Evolutionary conservation across 2,888 invertebrate species (phyloP), one percentile per base, ranked within the genome.

Genomic region (Cryptocheilus praepositus): DNA sequence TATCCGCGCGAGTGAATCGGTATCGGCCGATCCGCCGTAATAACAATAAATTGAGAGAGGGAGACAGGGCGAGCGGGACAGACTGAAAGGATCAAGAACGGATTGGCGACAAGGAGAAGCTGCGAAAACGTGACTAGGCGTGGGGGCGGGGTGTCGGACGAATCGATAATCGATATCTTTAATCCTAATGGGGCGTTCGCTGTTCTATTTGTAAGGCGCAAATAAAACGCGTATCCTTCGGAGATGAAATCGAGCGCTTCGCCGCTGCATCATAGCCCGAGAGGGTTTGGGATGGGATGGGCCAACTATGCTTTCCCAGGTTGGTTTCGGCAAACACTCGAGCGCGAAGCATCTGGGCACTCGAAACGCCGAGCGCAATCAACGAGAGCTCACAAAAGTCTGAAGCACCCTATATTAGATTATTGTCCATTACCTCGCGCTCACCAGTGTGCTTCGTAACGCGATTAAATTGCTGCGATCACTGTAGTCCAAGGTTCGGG

Each of bases 391-490:
- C 58, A 55, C 45, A 19, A 58, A 63, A 67, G 56, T 70, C 56
- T 16, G 46, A 19, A 62, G 43, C 43, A 13, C 15, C 36, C 57
- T 70, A 67, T 63, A 70, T 70, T 70, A 67, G 67, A 67, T 70
- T 70, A 70, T 70, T 70, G 64, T 70, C 67, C 60, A 70, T 70
- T 67, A 70, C 54, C 57, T 16, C 19, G 52, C 53, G 57, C 67
- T 71, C 64, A 28, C n/a, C 53, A 45, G 45, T 52, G 28, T 36
- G 36, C 36, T 11, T 36, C 28, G 63, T 56, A 52, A 59, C 59
- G 45, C 61, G 43, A 28, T 22, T 54, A 52, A 60, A 68, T 55
- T 61, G 61, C 36, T 36, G 36, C 36, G 36, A 36, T 11, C 36
- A 11, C 13, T 11, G 36, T 36, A 36, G 36, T 36, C 36, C 7